A percentile compares a stretch with the other conserved stretches of the same genome.
Evolutionary conservation across 1,140 invertebrate species (phyloP).

Genomic region (Drosophila pectinifera): DNA sequence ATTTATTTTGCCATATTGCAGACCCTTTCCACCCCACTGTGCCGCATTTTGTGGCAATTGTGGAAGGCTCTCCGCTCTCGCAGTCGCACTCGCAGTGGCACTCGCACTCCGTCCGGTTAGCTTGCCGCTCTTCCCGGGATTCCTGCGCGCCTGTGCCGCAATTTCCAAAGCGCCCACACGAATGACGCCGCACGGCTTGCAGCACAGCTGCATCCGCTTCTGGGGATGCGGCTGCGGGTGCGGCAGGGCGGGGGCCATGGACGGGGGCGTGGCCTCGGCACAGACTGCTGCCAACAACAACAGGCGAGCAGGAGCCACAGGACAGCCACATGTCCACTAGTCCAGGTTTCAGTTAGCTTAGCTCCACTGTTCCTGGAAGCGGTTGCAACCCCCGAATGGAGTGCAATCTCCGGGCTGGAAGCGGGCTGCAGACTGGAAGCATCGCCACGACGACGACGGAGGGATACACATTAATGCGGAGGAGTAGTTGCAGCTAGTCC

Average conservation of each 20-base stretch:
- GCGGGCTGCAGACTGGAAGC: slow-evolving; percentile 65
- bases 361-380: slow-evolving; percentile 40
- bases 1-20: not conserved
- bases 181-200: slow-evolving; percentile 60
- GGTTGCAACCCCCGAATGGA: slow-evolving; percentile 60
- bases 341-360: not conserved
- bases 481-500: slow-evolving; percentile 21
- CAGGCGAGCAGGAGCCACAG: slow-evolving; percentile 56
- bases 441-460: not conserved
- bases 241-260: slow-evolving; percentile 1
- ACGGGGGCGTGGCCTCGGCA: slow-evolving; percentile 42
- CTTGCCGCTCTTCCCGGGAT: slow-evolving; percentile 15
- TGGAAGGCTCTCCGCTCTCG: slow-evolving; percentile 25
- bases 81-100: not conserved
- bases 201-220: slow-evolving; percentile 53
- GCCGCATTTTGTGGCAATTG: slow-evolving; percentile 27
- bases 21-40: not conserved
- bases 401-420: slow-evolving; percentile 37
- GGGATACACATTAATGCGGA: slow-evolving; percentile 60
- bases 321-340: not conserved
- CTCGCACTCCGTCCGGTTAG: not conserved
- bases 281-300: slow-evolving; percentile 57
- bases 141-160: slow-evolving; percentile 65
- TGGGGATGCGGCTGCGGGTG: slow-evolving; percentile 33
- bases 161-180: slow-evolving; percentile 74